phyloP scores from a whole-genome alignment of 2,797 vertebrate genomes.

The Urophycis tenuis region DNA sequence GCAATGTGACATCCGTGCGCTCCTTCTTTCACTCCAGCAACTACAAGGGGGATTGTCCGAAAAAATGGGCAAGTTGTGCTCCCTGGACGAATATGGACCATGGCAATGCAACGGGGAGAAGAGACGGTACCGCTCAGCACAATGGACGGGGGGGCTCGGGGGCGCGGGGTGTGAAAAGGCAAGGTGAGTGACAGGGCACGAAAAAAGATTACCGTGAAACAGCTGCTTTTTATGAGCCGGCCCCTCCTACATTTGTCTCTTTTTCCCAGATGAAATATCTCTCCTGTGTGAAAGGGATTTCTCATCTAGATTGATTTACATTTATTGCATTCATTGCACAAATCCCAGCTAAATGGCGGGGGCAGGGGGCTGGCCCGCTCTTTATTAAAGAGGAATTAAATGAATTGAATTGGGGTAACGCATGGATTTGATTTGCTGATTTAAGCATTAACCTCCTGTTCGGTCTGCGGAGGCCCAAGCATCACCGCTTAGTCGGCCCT shows the following conservation, averaged over 20 bases:
- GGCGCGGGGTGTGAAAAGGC: constrained; percentile 72
- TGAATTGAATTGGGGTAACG: constrained; percentile 81
- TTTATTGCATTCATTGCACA: constrained; percentile 82
- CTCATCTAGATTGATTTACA: constrained; percentile 84
- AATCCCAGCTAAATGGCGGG: constrained; percentile 48
- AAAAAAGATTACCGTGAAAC: constrained; percentile 86
- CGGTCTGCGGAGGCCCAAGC: constrained; percentile 64
- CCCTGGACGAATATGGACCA: constrained; percentile 61
- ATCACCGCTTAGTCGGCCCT: constrained; percentile 60
- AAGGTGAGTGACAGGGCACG: constrained; percentile 85
- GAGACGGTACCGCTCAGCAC: constrained; percentile 65
- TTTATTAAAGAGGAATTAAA: constrained; percentile 83
- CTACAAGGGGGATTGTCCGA: constrained; percentile 78
- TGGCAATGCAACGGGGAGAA: constrained; percentile 66
- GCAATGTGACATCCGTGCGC: constrained; percentile 84
- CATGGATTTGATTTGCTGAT: constrained; percentile 82
- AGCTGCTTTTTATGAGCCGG: constrained; percentile 79
- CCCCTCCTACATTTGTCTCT: constrained; percentile 60
- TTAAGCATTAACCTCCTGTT: constrained; percentile 74
- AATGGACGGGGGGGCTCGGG: constrained; percentile 47
- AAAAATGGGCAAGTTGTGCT: constrained; percentile 63
- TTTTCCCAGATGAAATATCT: constrained; percentile 74
- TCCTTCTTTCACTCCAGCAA: constrained; percentile 72
- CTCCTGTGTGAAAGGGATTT: constrained; percentile 64
- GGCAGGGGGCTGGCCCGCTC: constrained; percentile 69